phyloP scores from a whole-genome alignment of 64 coral and sea anemone genomes.

The Porites lutea region DNA sequence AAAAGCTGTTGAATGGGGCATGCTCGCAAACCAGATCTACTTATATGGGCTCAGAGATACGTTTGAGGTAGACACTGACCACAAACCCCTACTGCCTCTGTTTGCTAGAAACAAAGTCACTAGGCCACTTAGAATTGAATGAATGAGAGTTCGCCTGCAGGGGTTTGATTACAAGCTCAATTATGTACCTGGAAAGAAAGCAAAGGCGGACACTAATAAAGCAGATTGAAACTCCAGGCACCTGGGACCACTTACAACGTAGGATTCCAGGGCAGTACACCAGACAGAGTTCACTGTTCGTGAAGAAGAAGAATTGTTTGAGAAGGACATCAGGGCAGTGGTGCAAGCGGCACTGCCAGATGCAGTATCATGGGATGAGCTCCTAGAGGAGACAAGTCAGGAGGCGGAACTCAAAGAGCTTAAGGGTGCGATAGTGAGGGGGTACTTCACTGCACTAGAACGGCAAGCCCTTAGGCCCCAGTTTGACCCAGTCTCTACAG shows the following conservation, averaged over 20 bases:
- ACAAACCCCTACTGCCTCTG: slow-evolving; percentile 20
- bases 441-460: slow-evolving; percentile 20
- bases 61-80: background rate
- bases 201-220: slow-evolving; percentile 47
- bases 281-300: background rate
- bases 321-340: slow-evolving; percentile 54
- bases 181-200: slow-evolving; percentile 56
- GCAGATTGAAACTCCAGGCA: slow-evolving; percentile 59
- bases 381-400: slow-evolving; percentile 39
- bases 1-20: slow-evolving; percentile 56
- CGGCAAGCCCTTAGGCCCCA: slow-evolving; percentile 1
- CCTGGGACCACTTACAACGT: background rate
- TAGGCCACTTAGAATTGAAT: slow-evolving; percentile 6
- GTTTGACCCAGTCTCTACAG: slow-evolving; percentile 38
- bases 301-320: slow-evolving; percentile 50
- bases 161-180: slow-evolving; percentile 50
- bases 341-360: slow-evolving; percentile 62
- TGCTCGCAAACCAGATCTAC: slow-evolving; percentile 69
- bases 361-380: slow-evolving; percentile 45
- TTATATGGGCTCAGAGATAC: slow-evolving; percentile 9
- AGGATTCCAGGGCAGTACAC: no score
- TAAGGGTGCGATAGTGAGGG: slow-evolving; percentile 5
- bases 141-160: slow-evolving; percentile 28
- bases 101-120: slow-evolving; percentile 15
- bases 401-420: slow-evolving; percentile 44